These are phyloP conservation scores for Rhopilema esculentum DNA, from an alignment of 30 jellyfish, hydroid and myxozoan genomes.

Conservation along the genomic window DNA sequence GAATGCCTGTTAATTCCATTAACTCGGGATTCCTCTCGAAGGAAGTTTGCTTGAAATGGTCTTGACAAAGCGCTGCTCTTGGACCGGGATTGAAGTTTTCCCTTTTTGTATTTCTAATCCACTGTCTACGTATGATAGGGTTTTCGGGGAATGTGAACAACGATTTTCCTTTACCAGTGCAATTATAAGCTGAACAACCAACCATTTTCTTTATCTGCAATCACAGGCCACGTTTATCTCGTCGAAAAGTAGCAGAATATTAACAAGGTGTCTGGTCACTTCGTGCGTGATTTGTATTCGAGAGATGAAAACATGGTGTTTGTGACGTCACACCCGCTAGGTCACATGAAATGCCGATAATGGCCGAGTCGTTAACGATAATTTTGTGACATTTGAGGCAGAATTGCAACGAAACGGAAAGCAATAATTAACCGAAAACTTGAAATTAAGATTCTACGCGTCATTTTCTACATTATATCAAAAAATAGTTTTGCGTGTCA, in stretches of 20 bases:
- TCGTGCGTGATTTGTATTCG: neutral
- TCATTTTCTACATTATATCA: neutral
- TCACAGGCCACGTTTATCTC: neutral
- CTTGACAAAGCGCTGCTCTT: slow-evolving; percentile 18
- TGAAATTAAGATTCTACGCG: neutral
- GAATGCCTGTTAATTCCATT: slow-evolving; percentile 35
- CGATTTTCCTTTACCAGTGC: slow-evolving; percentile 47
- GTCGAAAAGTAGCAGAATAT: neutral
- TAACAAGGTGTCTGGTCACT: neutral
- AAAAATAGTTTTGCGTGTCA: neutral
- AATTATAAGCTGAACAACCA: slow-evolving; percentile 33
- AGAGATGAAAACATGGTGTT: neutral
- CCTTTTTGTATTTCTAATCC: slow-evolving; percentile 26
- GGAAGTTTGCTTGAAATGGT: slow-evolving; percentile 14
- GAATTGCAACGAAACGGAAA: neutral
- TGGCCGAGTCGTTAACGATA: neutral
- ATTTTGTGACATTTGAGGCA: neutral
- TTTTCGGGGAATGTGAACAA: slow-evolving; percentile 24
- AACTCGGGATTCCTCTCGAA: slow-evolving; percentile 39
- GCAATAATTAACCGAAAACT: neutral
- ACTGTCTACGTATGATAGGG: slow-evolving; percentile 7
- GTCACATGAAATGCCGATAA: neutral
- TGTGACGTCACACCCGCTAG: neutral
- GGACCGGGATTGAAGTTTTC: slow-evolving; percentile 13
- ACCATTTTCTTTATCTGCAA: slow-evolving; percentile 15